Conservation (phyloP, 2,113 vertebrate genomes). For the Chauna torquata region DNA sequence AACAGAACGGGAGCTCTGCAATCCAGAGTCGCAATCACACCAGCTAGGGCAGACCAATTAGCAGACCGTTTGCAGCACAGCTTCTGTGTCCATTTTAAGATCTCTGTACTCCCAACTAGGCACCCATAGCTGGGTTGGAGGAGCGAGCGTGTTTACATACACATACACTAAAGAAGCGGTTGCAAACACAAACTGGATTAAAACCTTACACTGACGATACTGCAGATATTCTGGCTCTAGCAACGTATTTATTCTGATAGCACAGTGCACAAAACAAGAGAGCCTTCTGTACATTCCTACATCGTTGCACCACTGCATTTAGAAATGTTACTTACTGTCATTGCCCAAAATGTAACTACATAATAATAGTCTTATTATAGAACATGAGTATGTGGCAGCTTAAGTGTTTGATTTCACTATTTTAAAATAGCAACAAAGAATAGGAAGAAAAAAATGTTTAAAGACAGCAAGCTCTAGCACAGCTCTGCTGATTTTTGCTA, state of each 20-base stretch:
- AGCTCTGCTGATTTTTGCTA: neutral
- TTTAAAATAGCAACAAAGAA: neutral
- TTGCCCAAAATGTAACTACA: neutral
- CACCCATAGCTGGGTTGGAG: neutral
- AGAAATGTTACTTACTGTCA: neutral
- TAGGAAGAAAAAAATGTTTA: neutral
- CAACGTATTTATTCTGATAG: neutral
- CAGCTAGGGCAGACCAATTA: neutral
- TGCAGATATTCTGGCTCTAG: neutral
- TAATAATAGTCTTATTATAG: neutral
- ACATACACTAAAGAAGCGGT: neutral
- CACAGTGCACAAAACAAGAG: neutral
- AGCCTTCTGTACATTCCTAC: neutral
- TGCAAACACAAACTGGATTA: neutral
- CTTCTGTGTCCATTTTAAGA: neutral
- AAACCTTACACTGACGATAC: neutral
- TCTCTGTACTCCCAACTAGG: neutral
- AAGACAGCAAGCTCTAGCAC: neutral
- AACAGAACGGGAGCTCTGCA: neutral
- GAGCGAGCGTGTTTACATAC: neutral
- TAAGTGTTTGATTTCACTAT: neutral
- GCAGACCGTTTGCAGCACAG: neutral
- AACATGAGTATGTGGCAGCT: neutral
- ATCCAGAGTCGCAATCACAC: neutral
- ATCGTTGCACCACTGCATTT: neutral